phyloP scores from a whole-genome alignment of 1,140 invertebrate species.

The Batillaria attramentaria region DNA sequence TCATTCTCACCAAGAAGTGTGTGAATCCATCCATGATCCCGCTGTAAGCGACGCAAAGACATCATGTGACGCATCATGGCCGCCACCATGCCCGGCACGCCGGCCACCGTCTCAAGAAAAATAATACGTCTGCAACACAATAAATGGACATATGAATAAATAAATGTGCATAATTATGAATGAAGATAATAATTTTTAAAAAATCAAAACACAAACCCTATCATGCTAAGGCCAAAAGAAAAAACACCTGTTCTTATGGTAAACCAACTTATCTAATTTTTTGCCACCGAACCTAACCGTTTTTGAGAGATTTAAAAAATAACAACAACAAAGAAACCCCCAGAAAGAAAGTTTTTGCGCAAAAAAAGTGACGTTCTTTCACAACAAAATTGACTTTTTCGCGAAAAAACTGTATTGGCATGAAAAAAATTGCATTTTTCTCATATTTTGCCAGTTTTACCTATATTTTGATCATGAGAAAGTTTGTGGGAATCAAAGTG shows the following conservation, averaged over 20 bases:
- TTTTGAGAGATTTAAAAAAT: neutral
- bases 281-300: neutral
- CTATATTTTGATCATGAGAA: neutral
- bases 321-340: too few relatives aligned
- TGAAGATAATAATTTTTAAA: neutral
- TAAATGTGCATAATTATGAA: neutral
- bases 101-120: constrained; percentile 70
- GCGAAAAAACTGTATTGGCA: neutral
- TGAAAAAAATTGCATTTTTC: too few relatives aligned
- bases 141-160: neutral
- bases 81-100: constrained; percentile 71
- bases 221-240: neutral
- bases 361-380: neutral
- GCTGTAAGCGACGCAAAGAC: constrained; percentile 67
- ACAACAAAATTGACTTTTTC: neutral
- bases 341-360: too few relatives aligned
- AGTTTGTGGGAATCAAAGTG: neutral
- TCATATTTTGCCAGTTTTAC: too few relatives aligned
- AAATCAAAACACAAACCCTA: neutral
- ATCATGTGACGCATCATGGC: constrained; percentile 72
- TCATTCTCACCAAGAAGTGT: constrained; percentile 70
- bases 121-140: constrained; percentile 59
- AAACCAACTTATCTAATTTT: neutral
- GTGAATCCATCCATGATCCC: constrained; percentile 73
- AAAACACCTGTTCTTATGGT: neutral